A percentile compares a stretch with the other conserved stretches of the same genome.
Evolutionary conservation across 2,113 vertebrate genomes (phyloP).

Genomic region (Melanocharis versteri): DNA sequence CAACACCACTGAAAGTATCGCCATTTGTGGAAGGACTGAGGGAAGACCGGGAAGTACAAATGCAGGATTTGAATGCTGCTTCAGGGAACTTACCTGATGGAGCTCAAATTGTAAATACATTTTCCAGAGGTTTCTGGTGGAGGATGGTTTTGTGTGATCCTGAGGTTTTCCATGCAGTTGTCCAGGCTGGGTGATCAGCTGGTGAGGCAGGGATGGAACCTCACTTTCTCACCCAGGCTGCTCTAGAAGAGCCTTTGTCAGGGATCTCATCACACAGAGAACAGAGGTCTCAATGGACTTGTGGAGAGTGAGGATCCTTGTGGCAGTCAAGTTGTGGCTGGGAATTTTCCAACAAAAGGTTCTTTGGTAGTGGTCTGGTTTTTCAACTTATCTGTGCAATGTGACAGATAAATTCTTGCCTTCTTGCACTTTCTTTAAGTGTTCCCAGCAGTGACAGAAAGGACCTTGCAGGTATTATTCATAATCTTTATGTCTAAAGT

Average conservation of each 20-base stretch:
- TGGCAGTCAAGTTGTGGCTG: background rate
- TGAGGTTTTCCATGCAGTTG: background rate
- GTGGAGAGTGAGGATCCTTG: background rate
- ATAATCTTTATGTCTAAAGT: background rate
- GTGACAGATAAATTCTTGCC: background rate
- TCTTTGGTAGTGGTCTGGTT: background rate
- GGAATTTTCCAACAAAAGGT: background rate
- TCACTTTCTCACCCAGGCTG: background rate
- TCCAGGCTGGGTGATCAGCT: background rate
- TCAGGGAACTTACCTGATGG: background rate
- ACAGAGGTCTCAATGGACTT: background rate
- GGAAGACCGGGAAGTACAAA: background rate
- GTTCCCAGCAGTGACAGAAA: background rate
- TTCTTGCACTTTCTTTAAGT: background rate
- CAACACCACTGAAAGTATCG: background rate
- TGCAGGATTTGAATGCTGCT: fast-evolving
- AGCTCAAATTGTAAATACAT: background rate
- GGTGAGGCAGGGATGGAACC: background rate
- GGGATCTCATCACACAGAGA: background rate
- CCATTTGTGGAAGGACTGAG: fast-evolving
- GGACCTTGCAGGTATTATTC: background rate
- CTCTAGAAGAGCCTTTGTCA: background rate
- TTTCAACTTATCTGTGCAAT: background rate
- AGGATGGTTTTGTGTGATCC: background rate
- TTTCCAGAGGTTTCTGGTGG: background rate